These are phyloP conservation scores for Conus canariensis DNA, from an alignment of 2,888 invertebrate species.

Conservation along the genomic window DNA sequence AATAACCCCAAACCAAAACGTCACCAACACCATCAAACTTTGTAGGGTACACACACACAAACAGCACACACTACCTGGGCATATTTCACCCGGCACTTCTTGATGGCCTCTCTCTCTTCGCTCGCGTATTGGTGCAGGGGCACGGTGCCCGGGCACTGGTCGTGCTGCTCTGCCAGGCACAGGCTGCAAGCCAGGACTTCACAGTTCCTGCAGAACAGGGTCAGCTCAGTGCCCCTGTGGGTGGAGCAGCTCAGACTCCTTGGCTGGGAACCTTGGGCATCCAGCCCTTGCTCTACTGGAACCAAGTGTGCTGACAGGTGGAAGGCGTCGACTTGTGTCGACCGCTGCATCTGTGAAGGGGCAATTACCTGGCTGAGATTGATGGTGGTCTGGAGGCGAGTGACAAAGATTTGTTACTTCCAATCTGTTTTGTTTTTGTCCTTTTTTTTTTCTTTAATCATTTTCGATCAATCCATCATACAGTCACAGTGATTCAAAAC, in stretches of 20 bases:
- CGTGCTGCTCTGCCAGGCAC: conserved; percentile 12
- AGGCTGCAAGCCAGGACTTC: conserved; percentile 1
- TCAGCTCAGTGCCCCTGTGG: not conserved
- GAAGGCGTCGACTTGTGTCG: conserved; percentile 7
- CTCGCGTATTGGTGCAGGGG: not conserved
- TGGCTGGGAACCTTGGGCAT: not conserved
- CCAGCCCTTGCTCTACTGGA: not conserved
- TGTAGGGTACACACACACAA: not conserved
- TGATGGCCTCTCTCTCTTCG: conserved; percentile 7
- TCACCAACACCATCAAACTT: too few relatives aligned
- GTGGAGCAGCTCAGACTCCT: not conserved
- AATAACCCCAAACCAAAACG: too few relatives aligned
- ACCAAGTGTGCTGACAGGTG: not conserved
- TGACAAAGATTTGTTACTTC: too few relatives aligned
- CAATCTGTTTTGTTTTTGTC: too few relatives aligned
- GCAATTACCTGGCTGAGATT: too few relatives aligned
- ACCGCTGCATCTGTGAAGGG: conserved; percentile 18
- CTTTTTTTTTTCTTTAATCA: not conserved
- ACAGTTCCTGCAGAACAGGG: conserved; percentile 31
- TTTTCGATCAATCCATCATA: too few relatives aligned
- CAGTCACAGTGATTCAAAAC: too few relatives aligned
- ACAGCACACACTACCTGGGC: conserved; percentile 5
- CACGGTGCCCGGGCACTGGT: not conserved
- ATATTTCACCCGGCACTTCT: conserved; percentile 12
- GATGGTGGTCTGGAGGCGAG: not conserved